Evolutionary conservation across 2,888 invertebrate genomes (phyloP), one percentile per base, ranked within the genome.

Genomic region (Thera obeliscata): DNA sequence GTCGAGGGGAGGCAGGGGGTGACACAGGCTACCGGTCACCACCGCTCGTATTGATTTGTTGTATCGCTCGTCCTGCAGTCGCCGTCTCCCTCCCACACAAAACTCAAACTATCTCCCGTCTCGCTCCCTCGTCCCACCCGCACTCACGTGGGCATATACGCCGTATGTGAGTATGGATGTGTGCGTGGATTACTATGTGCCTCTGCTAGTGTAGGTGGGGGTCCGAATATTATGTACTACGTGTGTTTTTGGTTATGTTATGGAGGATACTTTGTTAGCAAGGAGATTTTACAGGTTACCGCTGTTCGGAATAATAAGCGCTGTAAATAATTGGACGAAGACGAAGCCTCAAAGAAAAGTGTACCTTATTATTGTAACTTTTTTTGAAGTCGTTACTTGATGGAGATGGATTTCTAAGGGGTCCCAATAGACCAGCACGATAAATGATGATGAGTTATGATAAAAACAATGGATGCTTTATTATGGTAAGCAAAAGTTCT

Each of bases 31-130:
- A 94, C 94, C 93, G 94, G 94, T 94, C 94, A 94, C 91, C 90
- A 91, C 91, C 93, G 92, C 91, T 90, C 93, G 94, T 94, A 94
- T 94, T 94, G 94, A 94, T 94, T 94, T 94, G 94, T 94, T 94
- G 94, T 94, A 94, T 94, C 94, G 94, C 89, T 93, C 91, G 94
- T 93, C 94, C 93, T 93, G 93, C 90, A 88, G 87, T 85, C 77
- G 76, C 88, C 79, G 80, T 93, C 93, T 87, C 89, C 86, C 81
- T 93, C 91, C 70, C 87, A 78, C 88, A 77, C 77, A 72, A 72
- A 73, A 71, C 60, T 66, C 63, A 79, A 50, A 56, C 61, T 46
- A 74, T 68, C 72, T 70, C 41, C 55, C 56, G 60, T 67, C 70
- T 84, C 74, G 60, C 87, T 85, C 78, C 85, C 82, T 83, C 62